phyloP scores from a whole-genome alignment of 2,888 invertebrate genomes.

The Tachina grossa region DNA sequence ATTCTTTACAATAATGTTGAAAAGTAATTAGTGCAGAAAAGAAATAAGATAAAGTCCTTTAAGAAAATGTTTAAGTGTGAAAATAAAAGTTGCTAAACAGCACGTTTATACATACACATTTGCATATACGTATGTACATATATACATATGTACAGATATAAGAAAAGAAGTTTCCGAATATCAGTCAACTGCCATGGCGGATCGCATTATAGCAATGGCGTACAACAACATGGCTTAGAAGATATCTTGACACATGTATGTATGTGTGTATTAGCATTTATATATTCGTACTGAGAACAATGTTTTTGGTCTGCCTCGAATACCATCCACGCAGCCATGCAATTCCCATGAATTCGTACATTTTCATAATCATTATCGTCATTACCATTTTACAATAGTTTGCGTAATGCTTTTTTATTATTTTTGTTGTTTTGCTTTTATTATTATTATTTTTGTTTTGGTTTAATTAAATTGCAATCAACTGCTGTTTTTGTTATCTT shows the following conservation, averaged over 20 bases:
- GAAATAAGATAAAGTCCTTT: neutral
- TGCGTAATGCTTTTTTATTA: neutral
- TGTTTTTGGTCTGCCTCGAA: too few species aligned
- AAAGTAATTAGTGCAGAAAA: neutral
- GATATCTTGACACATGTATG: too few species aligned
- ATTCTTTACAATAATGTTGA: neutral
- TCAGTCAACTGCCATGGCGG: too few species aligned
- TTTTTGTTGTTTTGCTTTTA: constrained; percentile 4
- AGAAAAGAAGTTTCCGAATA: too few species aligned
- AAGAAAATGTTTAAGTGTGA: neutral
- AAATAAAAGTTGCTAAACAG: neutral
- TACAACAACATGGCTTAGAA: too few species aligned
- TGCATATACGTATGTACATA: too few species aligned
- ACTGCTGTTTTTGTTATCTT: constrained; percentile 22
- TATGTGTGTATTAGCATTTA: too few species aligned
- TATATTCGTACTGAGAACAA: too few species aligned
- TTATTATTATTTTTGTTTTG: constrained; percentile 15
- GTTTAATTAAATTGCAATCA: constrained; percentile 13
- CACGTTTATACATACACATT: neutral
- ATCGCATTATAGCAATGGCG: too few species aligned
- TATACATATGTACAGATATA: too few species aligned
- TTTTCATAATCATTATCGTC: neutral
- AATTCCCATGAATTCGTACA: neutral
- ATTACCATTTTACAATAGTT: neutral
- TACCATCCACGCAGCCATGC: too few species aligned